Conservation (phyloP, 2,113 vertebrate species). For the Ceuthmochares aereus region DNA sequence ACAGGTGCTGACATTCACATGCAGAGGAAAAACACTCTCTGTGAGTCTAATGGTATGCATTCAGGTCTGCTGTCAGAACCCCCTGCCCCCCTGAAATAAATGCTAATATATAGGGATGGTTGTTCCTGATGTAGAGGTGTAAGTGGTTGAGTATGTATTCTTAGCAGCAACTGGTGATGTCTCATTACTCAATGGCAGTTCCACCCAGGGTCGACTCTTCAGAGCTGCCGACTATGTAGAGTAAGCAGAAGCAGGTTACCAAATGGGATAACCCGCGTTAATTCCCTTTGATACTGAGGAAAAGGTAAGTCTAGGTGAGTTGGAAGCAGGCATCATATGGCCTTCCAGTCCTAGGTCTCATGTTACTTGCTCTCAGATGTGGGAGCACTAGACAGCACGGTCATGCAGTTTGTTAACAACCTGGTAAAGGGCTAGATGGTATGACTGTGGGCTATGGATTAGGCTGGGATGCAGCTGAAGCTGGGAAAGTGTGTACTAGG, state of each 20-base stretch:
- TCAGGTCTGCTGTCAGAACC: background rate
- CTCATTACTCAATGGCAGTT: background rate
- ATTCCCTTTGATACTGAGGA: background rate
- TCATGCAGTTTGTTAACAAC: background rate
- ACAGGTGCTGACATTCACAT: background rate
- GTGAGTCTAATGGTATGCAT: background rate
- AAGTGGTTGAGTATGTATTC: accelerated
- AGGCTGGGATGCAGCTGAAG: background rate
- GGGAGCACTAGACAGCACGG: background rate
- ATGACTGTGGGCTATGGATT: background rate
- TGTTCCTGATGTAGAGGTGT: background rate
- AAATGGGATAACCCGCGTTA: background rate
- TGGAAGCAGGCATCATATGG: background rate
- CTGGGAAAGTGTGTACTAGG: background rate
- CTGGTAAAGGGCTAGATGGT: background rate
- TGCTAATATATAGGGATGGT: background rate
- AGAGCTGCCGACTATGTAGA: background rate
- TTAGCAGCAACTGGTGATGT: background rate
- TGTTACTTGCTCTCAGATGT: background rate
- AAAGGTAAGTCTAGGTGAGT: background rate
- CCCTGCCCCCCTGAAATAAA: background rate
- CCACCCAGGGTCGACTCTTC: background rate
- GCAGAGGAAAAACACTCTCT: background rate
- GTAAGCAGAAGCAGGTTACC: background rate
- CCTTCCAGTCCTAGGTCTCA: background rate